Conservation (phyloP, 1,140 invertebrate species). For the Trissolcus basalis region DNA sequence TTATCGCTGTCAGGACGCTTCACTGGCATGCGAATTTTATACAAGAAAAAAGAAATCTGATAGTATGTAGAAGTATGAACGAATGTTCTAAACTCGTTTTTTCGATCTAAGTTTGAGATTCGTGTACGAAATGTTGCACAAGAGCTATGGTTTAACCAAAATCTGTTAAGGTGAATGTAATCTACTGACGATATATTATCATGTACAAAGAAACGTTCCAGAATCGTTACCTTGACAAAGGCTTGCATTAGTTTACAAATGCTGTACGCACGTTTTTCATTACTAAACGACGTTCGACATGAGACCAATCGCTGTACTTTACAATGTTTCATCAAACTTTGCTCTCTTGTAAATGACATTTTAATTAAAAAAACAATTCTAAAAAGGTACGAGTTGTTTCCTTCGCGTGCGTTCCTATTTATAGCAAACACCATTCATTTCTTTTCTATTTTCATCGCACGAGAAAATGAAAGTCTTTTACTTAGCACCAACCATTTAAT, state of each 20-base stretch:
- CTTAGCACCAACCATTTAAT: neutral
- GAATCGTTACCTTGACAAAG: constrained; percentile 29
- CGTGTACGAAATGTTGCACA: constrained; percentile 47
- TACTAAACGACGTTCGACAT: constrained; percentile 18
- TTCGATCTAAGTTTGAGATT: constrained; percentile 5
- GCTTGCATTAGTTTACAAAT: constrained; percentile 36
- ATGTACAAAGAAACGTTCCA: constrained; percentile 42
- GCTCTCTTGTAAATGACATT: constrained; percentile 56
- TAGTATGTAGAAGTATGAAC: constrained; percentile 13
- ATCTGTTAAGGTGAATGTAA: constrained; percentile 15
- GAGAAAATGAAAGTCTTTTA: neutral
- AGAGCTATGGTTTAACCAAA: constrained; percentile 45
- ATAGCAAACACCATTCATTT: neutral
- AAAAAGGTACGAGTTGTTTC: neutral
- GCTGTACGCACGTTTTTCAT: constrained; percentile 45
- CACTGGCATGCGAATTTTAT: constrained; percentile 38
- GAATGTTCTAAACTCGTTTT: constrained; percentile 12
- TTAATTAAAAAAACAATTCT: constrained; percentile 22
- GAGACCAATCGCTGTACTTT: constrained; percentile 24
- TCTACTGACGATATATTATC: constrained; percentile 17
- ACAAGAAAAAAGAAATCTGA: constrained; percentile 17
- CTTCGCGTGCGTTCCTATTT: neutral
- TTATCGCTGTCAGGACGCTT: constrained; percentile 26
- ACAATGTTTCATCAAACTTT: constrained; percentile 28
- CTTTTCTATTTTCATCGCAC: neutral